These are phyloP conservation scores for Stratiolaelaps scimitus DNA, from an alignment of 1,140 invertebrate genomes.

Conservation along the genomic window DNA sequence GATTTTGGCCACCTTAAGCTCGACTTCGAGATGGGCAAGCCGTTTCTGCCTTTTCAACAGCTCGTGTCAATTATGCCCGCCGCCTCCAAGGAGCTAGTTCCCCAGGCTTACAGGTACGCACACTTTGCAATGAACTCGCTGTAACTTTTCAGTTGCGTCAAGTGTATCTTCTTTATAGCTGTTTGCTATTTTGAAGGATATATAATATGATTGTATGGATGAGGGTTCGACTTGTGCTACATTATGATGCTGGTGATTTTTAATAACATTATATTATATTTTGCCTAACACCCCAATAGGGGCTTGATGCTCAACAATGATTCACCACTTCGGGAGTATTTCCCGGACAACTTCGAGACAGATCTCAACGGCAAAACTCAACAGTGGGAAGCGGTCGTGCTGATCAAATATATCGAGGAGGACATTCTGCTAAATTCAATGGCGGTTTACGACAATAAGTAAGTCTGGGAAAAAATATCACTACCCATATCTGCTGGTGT, in stretches of 20 bases:
- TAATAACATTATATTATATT: constrained; percentile 5
- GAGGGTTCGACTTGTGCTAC: constrained; percentile 8
- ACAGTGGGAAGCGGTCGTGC: constrained; percentile 93
- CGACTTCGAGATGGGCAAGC: constrained; percentile 65
- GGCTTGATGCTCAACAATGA: constrained; percentile 61
- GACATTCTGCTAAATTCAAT: constrained; percentile 38
- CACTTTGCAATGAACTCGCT: too few species aligned
- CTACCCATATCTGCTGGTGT: too few species aligned
- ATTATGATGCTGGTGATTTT: not conserved
- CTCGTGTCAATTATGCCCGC: constrained; percentile 79
- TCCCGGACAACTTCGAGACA: constrained; percentile 74
- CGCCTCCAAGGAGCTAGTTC: constrained; percentile 59
- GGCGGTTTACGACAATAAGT: not conserved
- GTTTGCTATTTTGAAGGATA: not conserved
- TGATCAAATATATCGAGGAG: constrained; percentile 94
- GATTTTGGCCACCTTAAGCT: constrained; percentile 51
- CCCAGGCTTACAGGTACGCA: constrained; percentile 56
- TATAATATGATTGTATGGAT: not conserved
- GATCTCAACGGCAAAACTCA: constrained; percentile 81
- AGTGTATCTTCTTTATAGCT: not conserved
- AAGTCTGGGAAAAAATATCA: not conserved
- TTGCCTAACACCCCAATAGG: constrained; percentile 34
- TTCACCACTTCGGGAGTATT: constrained; percentile 77
- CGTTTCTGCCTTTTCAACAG: constrained; percentile 90
- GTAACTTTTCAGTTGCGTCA: not conserved